phyloP scores from a whole-genome alignment of 2,797 vertebrate species.

The Onychomys arenicola region DNA sequence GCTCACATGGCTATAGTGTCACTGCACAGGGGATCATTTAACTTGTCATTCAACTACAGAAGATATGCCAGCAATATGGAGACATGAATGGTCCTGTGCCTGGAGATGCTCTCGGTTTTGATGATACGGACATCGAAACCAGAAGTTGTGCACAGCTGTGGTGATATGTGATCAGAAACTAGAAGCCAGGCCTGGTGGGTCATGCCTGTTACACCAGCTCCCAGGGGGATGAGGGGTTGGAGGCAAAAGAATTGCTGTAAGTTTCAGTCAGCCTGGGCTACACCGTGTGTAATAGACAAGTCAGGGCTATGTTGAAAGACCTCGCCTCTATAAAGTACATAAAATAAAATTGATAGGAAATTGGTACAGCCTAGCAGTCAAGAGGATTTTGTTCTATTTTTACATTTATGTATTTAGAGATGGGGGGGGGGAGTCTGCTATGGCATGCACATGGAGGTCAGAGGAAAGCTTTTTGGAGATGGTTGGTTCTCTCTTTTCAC shows the following conservation, averaged over 20 bases:
- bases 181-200: not conserved
- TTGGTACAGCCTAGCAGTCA: not conserved
- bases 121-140: not conserved
- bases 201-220: not conserved
- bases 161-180: not conserved
- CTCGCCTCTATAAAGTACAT: not conserved
- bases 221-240: too few species aligned
- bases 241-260: not conserved
- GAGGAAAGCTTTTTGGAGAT: not conserved
- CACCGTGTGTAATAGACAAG: not conserved
- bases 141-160: not conserved
- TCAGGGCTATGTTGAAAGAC: not conserved
- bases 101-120: not conserved
- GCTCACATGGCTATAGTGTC: not conserved
- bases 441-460: not conserved
- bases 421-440: not conserved
- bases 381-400: not conserved
- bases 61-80: not conserved
- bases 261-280: not conserved
- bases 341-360: not conserved
- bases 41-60: not conserved
- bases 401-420: not conserved
- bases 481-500: not conserved
- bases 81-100: not conserved
- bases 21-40: not conserved